Evolutionary conservation across 1,140 invertebrate species (phyloP).

Genomic region (Trialeurodes vaporariorum): DNA sequence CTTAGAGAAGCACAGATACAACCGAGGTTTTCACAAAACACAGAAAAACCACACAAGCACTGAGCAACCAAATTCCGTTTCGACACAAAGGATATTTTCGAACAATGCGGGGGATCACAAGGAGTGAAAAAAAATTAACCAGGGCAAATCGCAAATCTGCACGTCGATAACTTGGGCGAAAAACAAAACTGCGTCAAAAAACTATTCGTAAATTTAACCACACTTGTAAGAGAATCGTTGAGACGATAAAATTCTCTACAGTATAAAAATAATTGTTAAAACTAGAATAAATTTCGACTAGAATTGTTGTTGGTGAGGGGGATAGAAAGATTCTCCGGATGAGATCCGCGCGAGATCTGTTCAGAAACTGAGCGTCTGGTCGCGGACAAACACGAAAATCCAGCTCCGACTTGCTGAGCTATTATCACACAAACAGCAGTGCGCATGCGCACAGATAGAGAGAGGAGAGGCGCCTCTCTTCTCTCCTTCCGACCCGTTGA

Average conservation of each 20-base stretch:
- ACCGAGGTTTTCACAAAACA: too few species aligned
- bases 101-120: too few species aligned
- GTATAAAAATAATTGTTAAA: too few species aligned
- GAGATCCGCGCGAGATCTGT: not conserved
- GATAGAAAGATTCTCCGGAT: too few species aligned
- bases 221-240: too few species aligned
- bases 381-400: not conserved
- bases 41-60: not conserved
- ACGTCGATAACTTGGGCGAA: too few species aligned
- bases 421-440: not conserved
- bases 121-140: not conserved
- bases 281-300: constrained; percentile 1
- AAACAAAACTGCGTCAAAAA: not conserved
- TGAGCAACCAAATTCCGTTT: too few species aligned
- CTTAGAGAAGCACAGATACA: too few species aligned
- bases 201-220: not conserved
- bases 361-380: not conserved
- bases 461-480: not conserved
- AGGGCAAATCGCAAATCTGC: not conserved
- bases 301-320: not conserved
- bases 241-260: too few species aligned
- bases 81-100: not conserved
- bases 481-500: not conserved
- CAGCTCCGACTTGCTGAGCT: not conserved
- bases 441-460: not conserved